Percentiles rank a stretch among this genome's conserved stretches.
These are phyloP conservation scores for Hypocryptadius cinnamomeus DNA, from an alignment of 2,113 vertebrate species.

Conservation along the genomic window DNA sequence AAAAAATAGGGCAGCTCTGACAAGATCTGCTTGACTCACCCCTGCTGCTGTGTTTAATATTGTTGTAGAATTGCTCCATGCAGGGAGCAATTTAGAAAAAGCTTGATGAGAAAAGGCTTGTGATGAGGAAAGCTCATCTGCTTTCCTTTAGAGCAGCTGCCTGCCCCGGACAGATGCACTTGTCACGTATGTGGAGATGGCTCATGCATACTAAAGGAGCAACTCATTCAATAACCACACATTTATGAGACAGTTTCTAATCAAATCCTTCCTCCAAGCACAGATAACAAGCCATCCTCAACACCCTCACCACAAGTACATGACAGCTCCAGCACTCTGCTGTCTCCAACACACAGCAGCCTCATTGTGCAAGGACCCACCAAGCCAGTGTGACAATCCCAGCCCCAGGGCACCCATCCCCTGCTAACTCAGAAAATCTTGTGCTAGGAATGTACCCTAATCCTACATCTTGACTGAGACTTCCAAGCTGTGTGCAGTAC, in stretches of 20 bases:
- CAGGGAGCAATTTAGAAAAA: neutral
- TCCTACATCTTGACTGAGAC: neutral
- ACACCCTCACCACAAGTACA: neutral
- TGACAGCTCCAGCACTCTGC: neutral
- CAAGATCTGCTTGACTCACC: neutral
- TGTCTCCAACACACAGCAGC: neutral
- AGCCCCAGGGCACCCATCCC: neutral
- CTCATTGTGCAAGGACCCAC: neutral
- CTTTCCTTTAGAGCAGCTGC: neutral
- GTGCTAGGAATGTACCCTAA: neutral
- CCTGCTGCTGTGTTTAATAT: neutral
- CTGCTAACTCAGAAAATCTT: neutral
- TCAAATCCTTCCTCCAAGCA: neutral
- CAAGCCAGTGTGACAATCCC: neutral
- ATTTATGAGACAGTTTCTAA: conserved; percentile 14
- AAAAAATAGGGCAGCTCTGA: conserved; percentile 3
- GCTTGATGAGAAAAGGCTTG: neutral
- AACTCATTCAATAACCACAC: neutral
- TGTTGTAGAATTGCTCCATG: neutral
- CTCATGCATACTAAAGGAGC: neutral
- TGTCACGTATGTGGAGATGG: neutral
- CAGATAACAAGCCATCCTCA: neutral
- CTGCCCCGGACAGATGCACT: neutral
- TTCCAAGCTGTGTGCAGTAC: neutral
- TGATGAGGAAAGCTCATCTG: neutral